Base-by-base conservation (phyloP, 2,888 invertebrate genomes). In the Autographa pulchrina region DNA sequence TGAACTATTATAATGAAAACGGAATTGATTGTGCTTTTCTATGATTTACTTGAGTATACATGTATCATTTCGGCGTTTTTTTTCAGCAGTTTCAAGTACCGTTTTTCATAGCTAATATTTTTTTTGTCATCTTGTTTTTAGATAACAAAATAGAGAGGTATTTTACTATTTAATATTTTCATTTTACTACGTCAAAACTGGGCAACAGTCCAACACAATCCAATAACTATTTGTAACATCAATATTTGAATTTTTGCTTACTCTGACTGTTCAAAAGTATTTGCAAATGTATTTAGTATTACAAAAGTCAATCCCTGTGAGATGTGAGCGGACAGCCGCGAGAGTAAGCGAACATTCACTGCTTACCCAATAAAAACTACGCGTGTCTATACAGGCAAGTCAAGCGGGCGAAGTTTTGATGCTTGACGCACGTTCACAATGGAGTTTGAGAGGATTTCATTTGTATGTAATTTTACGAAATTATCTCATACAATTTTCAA, bases 321-420 rank as follows among this genome's bases (percentile, higher is more conserved):
- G 66, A 70, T 18, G 58, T 0, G 64, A 70, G 67, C 52, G 61
- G 60, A 60, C 35, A 61, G 62, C 63, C 71, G 73, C 70, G 77
- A 75, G 70, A 83, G 74, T 82, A 80, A 65, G 74, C 56, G 74
- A 65, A 35, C 67, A 66, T 75, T 75, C 70, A 70, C 56, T 67
- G 69, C 61, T 75, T 73, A 78, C 65, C 25, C 74, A 82, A 80
- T 75, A 80, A 82, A 83, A 83, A 83, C 74, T 79, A 64, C 63
- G 64, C n/a, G 65, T 68, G 48, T 75, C 70, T 82, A 74, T 82
- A 66, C 64, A 72, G 59, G 56, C 54, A 43, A 48, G 38, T 65
- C 60, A 31, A 35, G 56, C 25, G 35, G 48, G 35, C 9, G 59
- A 38, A 75, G 76, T 71, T 70, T 67, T 43, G 43, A 62, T 54